Evolutionary conservation across 2,113 vertebrate species (phyloP), one percentile per base, ranked within the genome.

Genomic region (Caloenas nicobarica): DNA sequence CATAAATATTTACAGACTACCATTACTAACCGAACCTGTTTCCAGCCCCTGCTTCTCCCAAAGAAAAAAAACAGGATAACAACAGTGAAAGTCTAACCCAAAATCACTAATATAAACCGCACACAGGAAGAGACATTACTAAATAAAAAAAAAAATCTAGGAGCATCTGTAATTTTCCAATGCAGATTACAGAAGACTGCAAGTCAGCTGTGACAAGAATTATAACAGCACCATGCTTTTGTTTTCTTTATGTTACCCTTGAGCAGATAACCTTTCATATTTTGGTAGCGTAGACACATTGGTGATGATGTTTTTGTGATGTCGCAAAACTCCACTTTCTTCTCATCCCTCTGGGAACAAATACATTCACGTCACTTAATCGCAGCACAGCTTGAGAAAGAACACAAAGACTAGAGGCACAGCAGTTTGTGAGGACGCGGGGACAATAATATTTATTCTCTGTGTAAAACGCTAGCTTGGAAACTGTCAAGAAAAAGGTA

Each of bases 241-340:
- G 83, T 96, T 97, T 95, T 95, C 89, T 94, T 96, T 89, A 84
- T 88, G 87, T 93, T 95, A 96, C 77, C 89, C 96, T 96, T 95
- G 94, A 96, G 86, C 60, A 91, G 91, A 96, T 95, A 96, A 96
- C 93, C 89, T 96, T 92, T 81, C 71, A 60, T 90, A 73, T 86
- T 96, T 86, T 89, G 48, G 56, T 91, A 58, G 16, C 80, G 48
- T 12, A 83, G 86, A 89, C 77, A 62, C 25, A 51, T 61, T 2
- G 8, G 56, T 40, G 51, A 96, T 81, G 58, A 46, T 58, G 54
- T 66, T 74, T 85, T 64, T 74, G 26, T 60, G 65, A 56, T 85
- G 36, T 92, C 93, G 86, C 88, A 96, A 74, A 96, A 93, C 40
- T 93, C 24, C 19, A 36, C 69, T 89, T 96, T 91, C 84, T 93